phyloP scores from a whole-genome alignment of 2,797 vertebrate species.

The Sebastes goodei region DNA sequence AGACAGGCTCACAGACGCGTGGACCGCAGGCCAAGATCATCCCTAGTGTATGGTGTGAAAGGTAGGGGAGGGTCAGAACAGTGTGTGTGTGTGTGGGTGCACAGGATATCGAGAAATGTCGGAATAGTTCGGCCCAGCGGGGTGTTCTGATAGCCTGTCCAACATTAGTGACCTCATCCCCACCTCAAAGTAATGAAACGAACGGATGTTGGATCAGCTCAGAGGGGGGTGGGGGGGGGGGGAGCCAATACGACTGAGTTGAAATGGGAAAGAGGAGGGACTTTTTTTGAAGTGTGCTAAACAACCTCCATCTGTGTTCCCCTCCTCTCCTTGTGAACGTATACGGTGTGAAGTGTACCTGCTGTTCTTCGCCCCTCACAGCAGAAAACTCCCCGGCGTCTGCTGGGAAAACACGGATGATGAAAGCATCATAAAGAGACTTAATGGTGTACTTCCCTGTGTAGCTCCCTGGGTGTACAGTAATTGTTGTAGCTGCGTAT shows the following conservation, averaged over 20 bases:
- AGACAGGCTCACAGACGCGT: constrained; percentile 9
- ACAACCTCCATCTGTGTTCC: constrained; percentile 34
- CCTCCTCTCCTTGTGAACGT: constrained; percentile 2
- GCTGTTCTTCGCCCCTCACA: neutral
- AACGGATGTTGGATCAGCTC: constrained; percentile 34
- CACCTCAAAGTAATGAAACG: constrained; percentile 57
- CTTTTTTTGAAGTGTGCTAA: constrained; percentile 42
- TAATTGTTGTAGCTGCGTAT: constrained; percentile 14
- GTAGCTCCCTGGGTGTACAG: constrained; percentile 5
- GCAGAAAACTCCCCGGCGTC: neutral
- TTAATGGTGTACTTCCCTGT: neutral
- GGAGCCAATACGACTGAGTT: neutral
- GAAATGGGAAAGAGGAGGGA: constrained; percentile 19
- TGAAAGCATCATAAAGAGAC: constrained; percentile 34
- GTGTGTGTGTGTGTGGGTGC: neutral
- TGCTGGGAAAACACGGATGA: constrained; percentile 4
- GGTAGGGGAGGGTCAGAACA: neutral
- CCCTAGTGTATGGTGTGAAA: constrained; percentile 11
- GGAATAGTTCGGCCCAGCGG: constrained; percentile 38
- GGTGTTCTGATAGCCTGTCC: constrained; percentile 51
- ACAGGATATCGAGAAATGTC: constrained; percentile 11
- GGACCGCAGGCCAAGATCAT: constrained; percentile 22
- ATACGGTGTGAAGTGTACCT: neutral
- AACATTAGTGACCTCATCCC: constrained; percentile 53
- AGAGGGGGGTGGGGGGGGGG: too few species aligned